Base-by-base conservation (phyloP, 2,888 invertebrate genomes). In the Amiota mariae region DNA sequence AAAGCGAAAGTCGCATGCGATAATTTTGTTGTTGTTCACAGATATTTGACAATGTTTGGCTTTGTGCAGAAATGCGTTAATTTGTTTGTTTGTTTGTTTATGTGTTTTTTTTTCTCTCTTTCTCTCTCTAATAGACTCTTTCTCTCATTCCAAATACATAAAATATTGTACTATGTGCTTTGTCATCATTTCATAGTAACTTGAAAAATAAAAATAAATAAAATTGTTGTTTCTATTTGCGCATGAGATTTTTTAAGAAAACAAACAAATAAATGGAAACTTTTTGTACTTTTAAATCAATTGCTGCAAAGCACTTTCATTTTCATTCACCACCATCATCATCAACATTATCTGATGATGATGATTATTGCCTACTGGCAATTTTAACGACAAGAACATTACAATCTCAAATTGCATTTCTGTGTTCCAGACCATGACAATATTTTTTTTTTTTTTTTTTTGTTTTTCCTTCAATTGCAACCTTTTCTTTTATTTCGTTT, bases 361-460 rank as follows among this genome's bases (percentile, higher is more conserved):
- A 36, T 36, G 36, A 36, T 36, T 36, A 36, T 36, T 36, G 3
- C 36, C 6, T 6, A 36, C 4, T 36, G 36, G 36, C 36, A 6
- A 36, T 36, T 4, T 6, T 6, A 36, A 36, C 36, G 20, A 67
- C 18, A 12, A 63, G 15, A 61, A 20, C 20, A 24, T 18, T 20
- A 20, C 24, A 67, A 49, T 48, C 49, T 10, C 66, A 49, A 64
- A 71, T 48, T 71, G 71, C 71, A 61, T 71, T 61, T 71, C 48
- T 71, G 71, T 61, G 47, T 61, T 46, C 49, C 61, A 61, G 71
- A 71, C 71, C 61, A 49, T 59, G 64, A 72, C 64, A 48, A 56
- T n/a, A n/a, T n/a, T n/a, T n/a, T n/a, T n/a, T n/a, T n/a, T n/a
- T n/a, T n/a, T n/a, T n/a, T n/a, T n/a, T n/a, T n/a, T n/a, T n/a